Evolutionary conservation across 2,797 vertebrate species (phyloP).

Genomic region (Catamblyrhynchus diadema): DNA sequence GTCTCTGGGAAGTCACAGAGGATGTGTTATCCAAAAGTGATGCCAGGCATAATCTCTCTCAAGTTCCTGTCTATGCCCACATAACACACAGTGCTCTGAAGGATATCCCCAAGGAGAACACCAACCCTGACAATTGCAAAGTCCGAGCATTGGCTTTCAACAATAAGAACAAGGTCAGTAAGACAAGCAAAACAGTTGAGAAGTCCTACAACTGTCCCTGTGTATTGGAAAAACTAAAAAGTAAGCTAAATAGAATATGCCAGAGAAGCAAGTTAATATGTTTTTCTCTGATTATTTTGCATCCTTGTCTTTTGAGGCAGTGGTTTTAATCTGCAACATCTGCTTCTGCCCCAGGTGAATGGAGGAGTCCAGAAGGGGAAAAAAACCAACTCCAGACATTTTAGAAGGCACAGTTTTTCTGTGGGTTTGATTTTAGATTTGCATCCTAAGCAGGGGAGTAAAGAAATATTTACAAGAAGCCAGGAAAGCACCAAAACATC

Average conservation of each 20-base stretch:
- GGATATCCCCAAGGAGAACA: slow-evolving; percentile 96
- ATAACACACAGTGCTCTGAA: slow-evolving; percentile 93
- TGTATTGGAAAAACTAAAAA: neutral
- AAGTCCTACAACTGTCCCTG: neutral
- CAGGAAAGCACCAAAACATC: neutral
- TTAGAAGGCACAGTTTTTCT: neutral
- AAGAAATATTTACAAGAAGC: neutral
- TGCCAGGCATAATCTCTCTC: slow-evolving; percentile 80
- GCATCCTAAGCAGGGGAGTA: neutral
- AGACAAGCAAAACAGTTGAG: neutral
- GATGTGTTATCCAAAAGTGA: slow-evolving; percentile 86
- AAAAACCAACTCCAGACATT: neutral
- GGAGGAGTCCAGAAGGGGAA: neutral
- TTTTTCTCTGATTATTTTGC: neutral
- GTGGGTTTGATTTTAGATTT: neutral
- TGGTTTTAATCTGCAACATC: neutral
- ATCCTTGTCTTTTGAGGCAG: neutral
- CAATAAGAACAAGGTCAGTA: slow-evolving; percentile 89
- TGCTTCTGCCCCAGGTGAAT: neutral
- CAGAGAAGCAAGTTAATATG: neutral
- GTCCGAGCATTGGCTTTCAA: slow-evolving; percentile 97
- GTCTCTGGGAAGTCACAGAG: slow-evolving; percentile 95
- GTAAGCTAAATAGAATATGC: neutral
- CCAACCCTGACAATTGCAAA: slow-evolving; percentile 96
- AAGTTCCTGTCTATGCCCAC: slow-evolving; percentile 90